Percentiles rank a stretch among this genome's conserved stretches.
phyloP scores from a whole-genome alignment of 2,888 invertebrate species.

The Dryocosmus kuriphilus region DNA sequence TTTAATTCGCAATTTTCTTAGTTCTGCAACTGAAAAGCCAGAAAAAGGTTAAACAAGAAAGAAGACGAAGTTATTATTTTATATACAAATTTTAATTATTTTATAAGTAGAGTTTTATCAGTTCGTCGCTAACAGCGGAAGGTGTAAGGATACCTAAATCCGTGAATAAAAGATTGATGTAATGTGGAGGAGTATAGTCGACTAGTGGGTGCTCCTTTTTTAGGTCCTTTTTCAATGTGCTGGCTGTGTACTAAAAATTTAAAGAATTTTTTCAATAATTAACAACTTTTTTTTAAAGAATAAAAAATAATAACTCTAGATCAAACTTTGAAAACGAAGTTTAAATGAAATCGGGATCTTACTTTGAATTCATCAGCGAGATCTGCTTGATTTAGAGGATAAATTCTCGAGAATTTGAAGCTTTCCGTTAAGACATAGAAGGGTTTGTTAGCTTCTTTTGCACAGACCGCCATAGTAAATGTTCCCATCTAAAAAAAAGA shows the following conservation, averaged over 20 bases:
- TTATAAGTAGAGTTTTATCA: conserved; percentile 97
- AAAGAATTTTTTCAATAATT: not conserved
- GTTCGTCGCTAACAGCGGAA: conserved; percentile 97
- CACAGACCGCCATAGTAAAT: conserved; percentile 90
- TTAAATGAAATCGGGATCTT: conserved; percentile 57
- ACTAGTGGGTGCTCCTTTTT: conserved; percentile 90
- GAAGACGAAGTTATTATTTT: conserved; percentile 35
- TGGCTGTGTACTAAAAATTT: conserved; percentile 79
- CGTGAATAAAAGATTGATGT: conserved; percentile 94
- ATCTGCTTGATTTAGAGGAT: conserved; percentile 95
- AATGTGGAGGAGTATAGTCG: conserved; percentile 97
- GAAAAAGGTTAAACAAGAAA: not conserved
- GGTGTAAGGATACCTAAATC: conserved; percentile 97
- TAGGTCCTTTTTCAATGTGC: conserved; percentile 78
- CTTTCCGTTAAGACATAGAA: conserved; percentile 98
- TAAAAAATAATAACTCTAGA: not conserved
- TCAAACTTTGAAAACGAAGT: not conserved
- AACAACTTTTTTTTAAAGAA: not conserved
- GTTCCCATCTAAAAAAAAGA: conserved; percentile 85
- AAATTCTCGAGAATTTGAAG: conserved; percentile 96
- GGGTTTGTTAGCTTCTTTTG: conserved; percentile 94
- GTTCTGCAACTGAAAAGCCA: conserved; percentile 29
- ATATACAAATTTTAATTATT: conserved; percentile 47
- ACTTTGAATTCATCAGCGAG: conserved; percentile 93
- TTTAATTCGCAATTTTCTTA: not conserved